Evolutionary conservation across 1,140 invertebrate genomes (phyloP), one percentile per base, ranked within the genome.

Genomic region (Drosophila jambulina): DNA sequence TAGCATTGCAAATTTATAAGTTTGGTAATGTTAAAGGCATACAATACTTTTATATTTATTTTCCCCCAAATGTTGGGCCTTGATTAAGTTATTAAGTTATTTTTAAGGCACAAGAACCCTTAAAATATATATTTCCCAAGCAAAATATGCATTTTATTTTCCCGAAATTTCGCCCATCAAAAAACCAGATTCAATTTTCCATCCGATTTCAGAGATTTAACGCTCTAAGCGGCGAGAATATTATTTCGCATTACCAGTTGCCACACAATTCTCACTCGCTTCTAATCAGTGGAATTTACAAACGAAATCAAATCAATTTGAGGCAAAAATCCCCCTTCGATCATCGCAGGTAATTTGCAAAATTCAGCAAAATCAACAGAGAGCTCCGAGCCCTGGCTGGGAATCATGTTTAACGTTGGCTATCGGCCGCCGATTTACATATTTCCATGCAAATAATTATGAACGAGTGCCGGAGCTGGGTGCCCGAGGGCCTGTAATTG

Each of bases 401-500:
- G 36, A 78, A 82, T 70, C 64, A 58, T 53, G 61, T 67, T 83
- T 65, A 46, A 48, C 62, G 42, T 69, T 75, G 56, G 75, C 62
- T 59, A 74, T 51, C 1, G 43, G 69, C 75, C 48, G 54, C 57
- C 76, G 80, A 83, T 83, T 88, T 86, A 64, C 83, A 86, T 86
- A 80, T 85, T 69, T 61, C 75, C 65, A 74, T 62, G 76, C 76
- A 86, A 86, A 87, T 86, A 87, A 86, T 88, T 88, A 88, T 80
- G 64, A 77, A 54, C 58, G 49, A 40, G 49, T 56, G 62, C 49
- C 48, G 57, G 60, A 27, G 36, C 40, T 61, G 40, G 19, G 12
- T 38, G 64, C 65, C 34, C 42, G 29, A 36, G 53, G 70, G 74
- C 27, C 10, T 68, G 12, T 34, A 29, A 70, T 68, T 45, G 42